Base-by-base conservation (phyloP, 1,140 invertebrate genomes). In the Sminthurinus signatus region DNA sequence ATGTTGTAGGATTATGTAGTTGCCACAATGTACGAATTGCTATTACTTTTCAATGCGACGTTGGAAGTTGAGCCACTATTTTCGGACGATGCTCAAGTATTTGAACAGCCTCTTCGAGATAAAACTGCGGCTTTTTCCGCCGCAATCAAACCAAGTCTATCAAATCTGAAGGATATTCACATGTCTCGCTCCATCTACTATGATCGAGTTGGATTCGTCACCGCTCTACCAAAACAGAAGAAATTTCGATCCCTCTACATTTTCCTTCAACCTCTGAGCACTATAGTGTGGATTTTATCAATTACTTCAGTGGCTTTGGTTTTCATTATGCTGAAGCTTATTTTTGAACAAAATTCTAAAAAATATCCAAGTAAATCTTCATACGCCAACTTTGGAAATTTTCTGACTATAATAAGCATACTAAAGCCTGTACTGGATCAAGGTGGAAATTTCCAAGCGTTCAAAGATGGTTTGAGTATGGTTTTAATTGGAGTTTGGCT, bases 21-120 rank as follows among this genome's bases (percentile, higher is more conserved):
- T 48, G 8, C 46, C 8, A 19, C 19, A 19, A 42, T 56, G 54
- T 56, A 56, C 36, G 54, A 56, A 42, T 23, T 56, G 8, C 17
- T 31, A 4, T 12, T 39, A 23, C 2, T 4, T 4, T 32, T 39
- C 5, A 56, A 56, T 21, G 54, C 54, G n/a, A 56, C 29, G 19
- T 27, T 56, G 15, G 31, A 56, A 42, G 5, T 56, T 2, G 31
- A 31, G 23, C 3, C 54, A 4, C 29, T 56, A 21, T 56, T 56
- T 23, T 56, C 54, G 19, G 54, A 56, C 19, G 54, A 56, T 25
- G n/a, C n/a, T n/a, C n/a, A n/a, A n/a, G n/a, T n/a, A n/a, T 56
- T 32, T n/a, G 19, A 10, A 5, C 3, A 32, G 19, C 54, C 54
- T 5, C 31, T 56, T n/a, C 14, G 36, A 3, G 36, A 36, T 4